A percentile compares a stretch with the other conserved stretches of the same genome.
Conservation (phyloP, 2,113 vertebrate species). For the Philantomba maxwellii region DNA sequence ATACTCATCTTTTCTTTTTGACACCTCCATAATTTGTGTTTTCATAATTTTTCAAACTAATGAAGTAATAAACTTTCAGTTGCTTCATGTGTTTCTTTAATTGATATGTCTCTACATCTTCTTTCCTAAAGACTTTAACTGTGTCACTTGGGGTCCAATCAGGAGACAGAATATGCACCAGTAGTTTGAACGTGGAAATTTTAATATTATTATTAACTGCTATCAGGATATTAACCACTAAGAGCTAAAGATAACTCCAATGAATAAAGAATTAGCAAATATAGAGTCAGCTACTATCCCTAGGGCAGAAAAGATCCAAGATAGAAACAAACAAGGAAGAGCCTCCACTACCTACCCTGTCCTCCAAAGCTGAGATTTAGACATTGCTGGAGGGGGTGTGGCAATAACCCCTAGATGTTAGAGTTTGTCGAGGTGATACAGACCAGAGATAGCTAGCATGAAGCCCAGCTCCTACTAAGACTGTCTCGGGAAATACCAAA, state of each 20-base stretch:
- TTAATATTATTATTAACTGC: neutral
- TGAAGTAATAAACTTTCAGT: neutral
- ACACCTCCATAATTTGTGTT: neutral
- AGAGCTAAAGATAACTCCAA: neutral
- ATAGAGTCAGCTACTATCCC: neutral
- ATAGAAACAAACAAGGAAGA: neutral
- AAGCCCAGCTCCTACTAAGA: neutral
- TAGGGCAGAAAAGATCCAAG: neutral
- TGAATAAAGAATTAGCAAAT: neutral
- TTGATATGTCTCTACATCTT: neutral
- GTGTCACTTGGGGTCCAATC: neutral
- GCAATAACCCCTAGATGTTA: too few relatives aligned
- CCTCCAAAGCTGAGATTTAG: neutral
- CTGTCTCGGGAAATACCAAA: neutral
- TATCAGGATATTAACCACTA: neutral
- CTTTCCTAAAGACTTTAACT: neutral
- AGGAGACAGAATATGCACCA: neutral
- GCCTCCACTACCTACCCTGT: accelerated
- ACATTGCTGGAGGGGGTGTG: neutral
- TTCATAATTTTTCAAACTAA: neutral
- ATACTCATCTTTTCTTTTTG: neutral
- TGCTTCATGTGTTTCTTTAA: neutral
- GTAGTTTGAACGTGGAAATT: neutral
- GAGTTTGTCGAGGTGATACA: neutral
- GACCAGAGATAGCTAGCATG: neutral